Evolutionary conservation across 2,797 vertebrate species (phyloP).

Genomic region (Tapirus indicus): DNA sequence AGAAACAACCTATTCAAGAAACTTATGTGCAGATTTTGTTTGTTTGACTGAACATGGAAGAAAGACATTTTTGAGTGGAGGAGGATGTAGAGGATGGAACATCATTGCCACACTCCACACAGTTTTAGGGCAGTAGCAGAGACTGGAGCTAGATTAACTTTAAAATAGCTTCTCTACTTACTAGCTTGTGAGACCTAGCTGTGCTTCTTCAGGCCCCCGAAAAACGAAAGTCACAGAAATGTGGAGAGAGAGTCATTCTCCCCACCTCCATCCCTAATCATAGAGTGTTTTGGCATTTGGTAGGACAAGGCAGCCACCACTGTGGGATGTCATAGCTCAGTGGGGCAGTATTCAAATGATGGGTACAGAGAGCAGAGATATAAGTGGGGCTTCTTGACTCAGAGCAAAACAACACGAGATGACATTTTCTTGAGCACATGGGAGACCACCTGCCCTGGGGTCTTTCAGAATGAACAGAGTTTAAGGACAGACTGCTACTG

Average conservation of each 20-base stretch:
- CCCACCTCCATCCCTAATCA: not conserved
- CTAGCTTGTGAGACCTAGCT: too few species aligned
- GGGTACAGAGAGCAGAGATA: not conserved
- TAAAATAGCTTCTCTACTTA: not conserved
- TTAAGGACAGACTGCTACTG: not conserved
- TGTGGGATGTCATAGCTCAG: too few species aligned
- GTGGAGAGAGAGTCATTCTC: too few species aligned
- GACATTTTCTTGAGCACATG: not conserved
- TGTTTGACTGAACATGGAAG: not conserved
- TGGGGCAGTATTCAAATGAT: not conserved
- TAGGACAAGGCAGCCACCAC: not conserved
- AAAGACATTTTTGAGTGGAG: not conserved
- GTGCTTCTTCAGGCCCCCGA: rapidly evolving
- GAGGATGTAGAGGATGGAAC: rapidly evolving
- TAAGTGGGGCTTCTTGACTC: not conserved
- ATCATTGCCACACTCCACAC: not conserved
- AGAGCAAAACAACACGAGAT: not conserved
- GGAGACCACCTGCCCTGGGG: not conserved
- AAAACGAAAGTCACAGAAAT: not conserved
- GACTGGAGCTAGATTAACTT: not conserved
- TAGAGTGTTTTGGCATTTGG: not conserved
- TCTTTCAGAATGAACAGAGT: not conserved
- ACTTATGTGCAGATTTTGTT: not conserved
- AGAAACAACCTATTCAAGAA: not conserved
- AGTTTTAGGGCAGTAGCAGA: not conserved